Evolutionary conservation across 2,113 vertebrate genomes (phyloP).

Genomic region (Morone saxatilis): DNA sequence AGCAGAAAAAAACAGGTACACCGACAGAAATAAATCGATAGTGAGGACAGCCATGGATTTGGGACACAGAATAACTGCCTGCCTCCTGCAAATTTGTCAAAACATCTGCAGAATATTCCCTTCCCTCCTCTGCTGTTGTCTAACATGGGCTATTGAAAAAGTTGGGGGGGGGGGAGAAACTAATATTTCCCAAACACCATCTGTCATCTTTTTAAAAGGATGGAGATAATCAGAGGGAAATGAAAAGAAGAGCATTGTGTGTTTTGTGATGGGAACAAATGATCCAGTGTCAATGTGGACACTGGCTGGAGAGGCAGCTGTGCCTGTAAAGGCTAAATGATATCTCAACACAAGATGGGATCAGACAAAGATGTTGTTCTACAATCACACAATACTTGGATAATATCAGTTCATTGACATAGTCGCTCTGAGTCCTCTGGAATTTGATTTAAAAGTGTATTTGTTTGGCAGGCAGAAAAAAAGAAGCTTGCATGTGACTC

Average conservation of each 20-base stretch:
- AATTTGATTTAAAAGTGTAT: neutral
- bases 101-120: constrained; percentile 23
- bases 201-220: constrained; percentile 44
- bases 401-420: neutral
- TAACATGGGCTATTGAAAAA: constrained; percentile 8
- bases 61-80: neutral
- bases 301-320: constrained; percentile 29
- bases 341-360: constrained; percentile 7
- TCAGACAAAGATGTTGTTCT: constrained; percentile 21
- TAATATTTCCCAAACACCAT: constrained; percentile 35
- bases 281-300: constrained; percentile 21
- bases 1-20: neutral
- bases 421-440: neutral
- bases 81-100: neutral
- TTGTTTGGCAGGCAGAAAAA: neutral
- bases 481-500: constrained; percentile 7
- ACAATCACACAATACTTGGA: neutral
- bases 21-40: neutral
- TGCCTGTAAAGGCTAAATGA: constrained; percentile 17
- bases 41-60: neutral
- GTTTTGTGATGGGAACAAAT: constrained; percentile 29
- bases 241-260: constrained; percentile 3
- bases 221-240: constrained; percentile 31
- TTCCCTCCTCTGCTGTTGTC: constrained; percentile 12
- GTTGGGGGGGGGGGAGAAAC: neutral